Evolutionary conservation across 1,140 invertebrate species (phyloP).

Genomic region (Drosophila nigrodunni): DNA sequence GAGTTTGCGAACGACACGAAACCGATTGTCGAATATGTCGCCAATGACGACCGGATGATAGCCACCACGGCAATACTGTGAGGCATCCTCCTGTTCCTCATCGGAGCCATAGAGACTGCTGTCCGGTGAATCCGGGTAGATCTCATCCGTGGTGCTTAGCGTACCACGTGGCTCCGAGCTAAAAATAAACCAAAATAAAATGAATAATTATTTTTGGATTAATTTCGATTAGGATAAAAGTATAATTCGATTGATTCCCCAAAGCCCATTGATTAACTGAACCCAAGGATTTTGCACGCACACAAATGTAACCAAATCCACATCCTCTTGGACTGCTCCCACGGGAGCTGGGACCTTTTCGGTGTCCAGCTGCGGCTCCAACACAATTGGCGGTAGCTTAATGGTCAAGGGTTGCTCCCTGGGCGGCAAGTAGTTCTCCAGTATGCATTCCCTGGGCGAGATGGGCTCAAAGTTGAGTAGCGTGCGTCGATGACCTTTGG

Average conservation of each 20-base stretch:
- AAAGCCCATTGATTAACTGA: not conserved
- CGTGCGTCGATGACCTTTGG: slow-evolving; percentile 35
- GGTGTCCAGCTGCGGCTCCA: slow-evolving; percentile 2
- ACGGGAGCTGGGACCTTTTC: not conserved
- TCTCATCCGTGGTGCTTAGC: slow-evolving; percentile 77
- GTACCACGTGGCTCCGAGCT: slow-evolving; percentile 84
- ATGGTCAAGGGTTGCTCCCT: slow-evolving; percentile 65
- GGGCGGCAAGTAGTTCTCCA: slow-evolving; percentile 59
- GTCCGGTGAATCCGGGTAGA: slow-evolving; percentile 82
- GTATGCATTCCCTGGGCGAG: slow-evolving; percentile 48
- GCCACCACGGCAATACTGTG: slow-evolving; percentile 97
- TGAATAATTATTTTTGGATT: not conserved
- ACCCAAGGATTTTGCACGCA: slow-evolving; percentile 47
- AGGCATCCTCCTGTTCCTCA: slow-evolving; percentile 97
- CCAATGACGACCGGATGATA: slow-evolving; percentile 98
- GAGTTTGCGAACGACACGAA: slow-evolving; percentile 97
- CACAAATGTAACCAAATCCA: slow-evolving; percentile 54
- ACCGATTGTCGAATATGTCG: slow-evolving; percentile 96
- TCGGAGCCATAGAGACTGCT: slow-evolving; percentile 86
- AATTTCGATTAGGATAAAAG: not conserved
- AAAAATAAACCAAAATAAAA: slow-evolving; percentile 28
- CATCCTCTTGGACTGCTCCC: slow-evolving; percentile 38
- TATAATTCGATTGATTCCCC: not conserved
- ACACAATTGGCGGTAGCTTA: slow-evolving; percentile 27
- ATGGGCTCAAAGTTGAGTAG: slow-evolving; percentile 59